Conservation (phyloP, 2,888 invertebrate genomes). For the Hyposoter didymator region DNA sequence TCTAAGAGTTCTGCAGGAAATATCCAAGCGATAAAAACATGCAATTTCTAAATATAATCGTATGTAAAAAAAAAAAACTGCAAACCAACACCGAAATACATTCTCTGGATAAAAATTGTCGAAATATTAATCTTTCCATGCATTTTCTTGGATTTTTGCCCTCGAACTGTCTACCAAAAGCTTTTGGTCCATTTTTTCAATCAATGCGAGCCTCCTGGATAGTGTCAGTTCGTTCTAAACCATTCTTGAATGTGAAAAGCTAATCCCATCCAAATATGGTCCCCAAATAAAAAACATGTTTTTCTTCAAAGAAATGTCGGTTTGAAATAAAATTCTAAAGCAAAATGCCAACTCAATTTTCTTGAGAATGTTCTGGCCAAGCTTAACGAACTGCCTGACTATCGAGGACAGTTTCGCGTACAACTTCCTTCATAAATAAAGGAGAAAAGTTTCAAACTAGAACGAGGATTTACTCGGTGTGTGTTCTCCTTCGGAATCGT, state of each 20-base stretch:
- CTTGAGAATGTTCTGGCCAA: neutral
- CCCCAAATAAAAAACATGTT: neutral
- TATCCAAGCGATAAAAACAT: no score
- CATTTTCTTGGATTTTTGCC: neutral
- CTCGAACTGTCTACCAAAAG: neutral
- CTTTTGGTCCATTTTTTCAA: neutral
- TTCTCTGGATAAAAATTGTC: no score
- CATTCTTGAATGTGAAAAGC: neutral
- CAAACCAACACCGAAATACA: no score
- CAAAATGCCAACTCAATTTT: neutral
- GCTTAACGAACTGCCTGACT: neutral
- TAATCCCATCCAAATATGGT: neutral
- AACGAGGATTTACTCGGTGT: conserved; percentile 78
- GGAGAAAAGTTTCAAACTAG: neutral
- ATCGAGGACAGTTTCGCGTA: neutral
- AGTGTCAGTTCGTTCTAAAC: no score
- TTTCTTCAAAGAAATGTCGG: neutral
- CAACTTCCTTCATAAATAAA: neutral
- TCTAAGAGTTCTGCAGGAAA: no score
- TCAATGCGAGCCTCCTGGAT: no score
- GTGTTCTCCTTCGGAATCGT: conserved; percentile 84
- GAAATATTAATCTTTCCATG: neutral
- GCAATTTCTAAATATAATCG: no score
- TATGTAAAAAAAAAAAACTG: no score
- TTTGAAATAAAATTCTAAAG: neutral